These are phyloP conservation scores for Drosophila yooni DNA, from an alignment of 2,888 invertebrate species.

Conservation along the genomic window DNA sequence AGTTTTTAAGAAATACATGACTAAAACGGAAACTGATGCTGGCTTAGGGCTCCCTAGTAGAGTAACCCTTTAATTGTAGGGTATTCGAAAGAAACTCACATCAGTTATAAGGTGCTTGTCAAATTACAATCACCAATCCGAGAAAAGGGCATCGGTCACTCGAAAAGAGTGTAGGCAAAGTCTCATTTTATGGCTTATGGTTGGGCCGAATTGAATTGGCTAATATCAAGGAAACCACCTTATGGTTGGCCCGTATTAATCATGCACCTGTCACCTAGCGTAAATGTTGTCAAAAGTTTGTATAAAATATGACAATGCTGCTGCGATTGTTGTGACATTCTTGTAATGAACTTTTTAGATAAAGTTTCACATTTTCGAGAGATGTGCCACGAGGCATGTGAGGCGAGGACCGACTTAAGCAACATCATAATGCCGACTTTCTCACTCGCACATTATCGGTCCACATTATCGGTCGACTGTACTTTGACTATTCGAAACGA, in stretches of 20 bases:
- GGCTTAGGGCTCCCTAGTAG: neutral
- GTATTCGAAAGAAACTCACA: slow-evolving; percentile 11
- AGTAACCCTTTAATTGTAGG: slow-evolving; percentile 2
- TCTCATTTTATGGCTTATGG: slow-evolving; percentile 53
- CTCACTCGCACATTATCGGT: neutral
- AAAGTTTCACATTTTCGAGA: slow-evolving; percentile 58
- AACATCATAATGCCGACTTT: slow-evolving; percentile 44
- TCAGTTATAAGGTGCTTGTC: slow-evolving; percentile 35
- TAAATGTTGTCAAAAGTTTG: slow-evolving; percentile 71
- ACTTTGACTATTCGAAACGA: slow-evolving; percentile 23
- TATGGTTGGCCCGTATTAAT: slow-evolving; percentile 67
- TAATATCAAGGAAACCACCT: slow-evolving; percentile 50
- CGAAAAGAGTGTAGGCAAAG: slow-evolving; percentile 49
- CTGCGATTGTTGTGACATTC: slow-evolving; percentile 37
- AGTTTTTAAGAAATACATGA: neutral
- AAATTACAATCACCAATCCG: slow-evolving; percentile 52
- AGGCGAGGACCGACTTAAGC: slow-evolving; percentile 29
- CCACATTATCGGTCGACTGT: slow-evolving; percentile 9
- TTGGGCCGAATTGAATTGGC: slow-evolving; percentile 31
- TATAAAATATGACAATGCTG: slow-evolving; percentile 60
- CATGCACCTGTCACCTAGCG: slow-evolving; percentile 75
- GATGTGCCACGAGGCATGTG: slow-evolving; percentile 42
- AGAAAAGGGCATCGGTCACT: slow-evolving; percentile 52
- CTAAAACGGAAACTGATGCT: neutral
- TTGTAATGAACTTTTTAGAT: slow-evolving; percentile 66